Percentiles rank a stretch among this genome's conserved stretches.
These are phyloP conservation scores for Paramuricea clavata DNA, from an alignment of 92 coral and sea anemone species.

Conservation along the genomic window DNA sequence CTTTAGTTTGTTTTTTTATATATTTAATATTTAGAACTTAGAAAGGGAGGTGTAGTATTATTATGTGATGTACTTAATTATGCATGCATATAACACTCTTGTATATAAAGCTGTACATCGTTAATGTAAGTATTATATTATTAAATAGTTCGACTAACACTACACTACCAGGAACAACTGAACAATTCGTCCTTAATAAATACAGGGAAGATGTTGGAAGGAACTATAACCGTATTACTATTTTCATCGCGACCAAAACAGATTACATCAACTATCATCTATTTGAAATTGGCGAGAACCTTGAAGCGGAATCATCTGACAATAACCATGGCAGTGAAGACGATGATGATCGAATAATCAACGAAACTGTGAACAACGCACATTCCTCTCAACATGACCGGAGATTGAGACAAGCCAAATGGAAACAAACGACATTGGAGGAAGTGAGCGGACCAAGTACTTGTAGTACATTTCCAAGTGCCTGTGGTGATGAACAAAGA, in stretches of 20 bases:
- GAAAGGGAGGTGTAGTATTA: too few relatives aligned
- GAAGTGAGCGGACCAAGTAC: background rate
- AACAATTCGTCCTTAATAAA: conserved; percentile 71
- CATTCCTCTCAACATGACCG: background rate
- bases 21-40: too few relatives aligned
- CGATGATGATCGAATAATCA: background rate
- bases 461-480: background rate
- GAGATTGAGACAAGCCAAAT: background rate
- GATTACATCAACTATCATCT: conserved; percentile 20
- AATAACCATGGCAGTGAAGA: background rate
- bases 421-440: conserved; percentile 13
- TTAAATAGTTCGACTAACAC: too few relatives aligned
- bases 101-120: too few relatives aligned
- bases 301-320: conserved; percentile 3
- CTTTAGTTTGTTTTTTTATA: too few relatives aligned
- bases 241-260: conserved; percentile 43
- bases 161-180: conserved; percentile 71
- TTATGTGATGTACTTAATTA: too few relatives aligned
- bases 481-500: too few relatives aligned
- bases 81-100: too few relatives aligned
- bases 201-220: conserved; percentile 73
- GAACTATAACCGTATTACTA: conserved; percentile 55
- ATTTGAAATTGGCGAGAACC: background rate
- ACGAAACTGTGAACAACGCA: background rate
- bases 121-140: too few relatives aligned